These are phyloP conservation scores for Manduca sexta DNA, from an alignment of 1,140 invertebrate species.

Conservation along the genomic window DNA sequence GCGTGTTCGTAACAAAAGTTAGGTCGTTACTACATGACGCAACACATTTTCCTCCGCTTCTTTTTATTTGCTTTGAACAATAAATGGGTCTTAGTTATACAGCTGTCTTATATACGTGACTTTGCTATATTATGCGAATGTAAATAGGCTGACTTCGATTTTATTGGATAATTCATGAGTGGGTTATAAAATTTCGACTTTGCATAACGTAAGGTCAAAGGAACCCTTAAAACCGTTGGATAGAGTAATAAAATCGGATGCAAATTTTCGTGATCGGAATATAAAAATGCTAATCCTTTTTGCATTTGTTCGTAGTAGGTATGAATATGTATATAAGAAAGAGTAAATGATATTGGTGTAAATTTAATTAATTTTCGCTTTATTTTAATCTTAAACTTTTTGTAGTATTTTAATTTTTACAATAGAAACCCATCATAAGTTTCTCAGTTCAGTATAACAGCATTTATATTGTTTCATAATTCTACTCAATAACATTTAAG, in stretches of 20 bases:
- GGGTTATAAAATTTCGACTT: constrained; percentile 25
- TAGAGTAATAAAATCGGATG: constrained; percentile 19
- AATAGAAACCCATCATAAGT: too few relatives aligned
- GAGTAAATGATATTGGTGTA: too few relatives aligned
- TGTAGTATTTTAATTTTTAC: too few relatives aligned
- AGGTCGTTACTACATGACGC: constrained; percentile 21
- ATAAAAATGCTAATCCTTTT: constrained; percentile 13
- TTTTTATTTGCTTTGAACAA: constrained; percentile 62
- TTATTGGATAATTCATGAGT: constrained; percentile 45
- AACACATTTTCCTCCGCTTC: constrained; percentile 40
- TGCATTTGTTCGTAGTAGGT: not conserved
- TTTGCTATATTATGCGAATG: constrained; percentile 33
- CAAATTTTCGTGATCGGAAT: constrained; percentile 15
- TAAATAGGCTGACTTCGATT: constrained; percentile 38
- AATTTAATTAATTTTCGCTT: too few relatives aligned
- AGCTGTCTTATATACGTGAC: constrained; percentile 44
- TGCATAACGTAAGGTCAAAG: constrained; percentile 27
- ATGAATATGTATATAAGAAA: too few relatives aligned
- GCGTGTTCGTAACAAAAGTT: constrained; percentile 4
- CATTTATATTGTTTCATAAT: too few relatives aligned
- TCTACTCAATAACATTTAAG: too few relatives aligned
- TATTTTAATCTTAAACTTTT: too few relatives aligned
- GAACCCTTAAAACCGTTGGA: constrained; percentile 16
- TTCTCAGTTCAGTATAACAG: too few relatives aligned
- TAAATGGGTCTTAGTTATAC: constrained; percentile 52